Evolutionary conservation across 2,113 vertebrate species (phyloP), one percentile per base, ranked within the genome.

Genomic region (Edolisoma coerulescens): DNA sequence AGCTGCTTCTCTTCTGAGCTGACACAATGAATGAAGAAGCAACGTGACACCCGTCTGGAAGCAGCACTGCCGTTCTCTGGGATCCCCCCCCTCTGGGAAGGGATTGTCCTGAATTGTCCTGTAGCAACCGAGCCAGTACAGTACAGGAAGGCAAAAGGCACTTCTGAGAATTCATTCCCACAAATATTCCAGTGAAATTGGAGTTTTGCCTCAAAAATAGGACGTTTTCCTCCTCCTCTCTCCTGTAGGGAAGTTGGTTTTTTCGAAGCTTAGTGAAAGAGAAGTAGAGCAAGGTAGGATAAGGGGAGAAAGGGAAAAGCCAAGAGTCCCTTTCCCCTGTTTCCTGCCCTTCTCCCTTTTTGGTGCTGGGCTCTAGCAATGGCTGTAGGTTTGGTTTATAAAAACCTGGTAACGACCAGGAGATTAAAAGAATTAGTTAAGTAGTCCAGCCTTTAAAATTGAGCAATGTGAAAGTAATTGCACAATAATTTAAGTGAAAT

Each of bases 121-220:
- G 61, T 1, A 81, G 61, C 81, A 79, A 16, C 67, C 5, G 2
- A 71, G 50, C 5, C 64, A 37, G 16, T 64, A n/a, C 75, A 56
- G 92, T 23, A 90, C 60, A 59, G 76, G 84, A 92, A 91, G 71
- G 74, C 61, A 84, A 78, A 96, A 95, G 96, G 96, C 95, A 96
- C 96, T 96, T 97, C 56, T 92, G 68, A 90, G 85, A 86, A 78
- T 68, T 16, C 4, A 68, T 35, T 50, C 71, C 52, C 45, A 54
- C 59, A 15, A 57, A 26, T 59, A 27, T 54, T 44, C 79, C 85
- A 70, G 47, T 21, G 61, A 69, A 79, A 73, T 1, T 10, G 23
- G 37, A 57, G 56, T 56, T 90, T 74, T 22, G 57, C 47, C 61
- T 56, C 49, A 33, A 49, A 74, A 19, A 4, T 2, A 61, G 30